Conservation (phyloP, 2,113 vertebrate species). For the Oxygymnocypris stewartii region DNA sequence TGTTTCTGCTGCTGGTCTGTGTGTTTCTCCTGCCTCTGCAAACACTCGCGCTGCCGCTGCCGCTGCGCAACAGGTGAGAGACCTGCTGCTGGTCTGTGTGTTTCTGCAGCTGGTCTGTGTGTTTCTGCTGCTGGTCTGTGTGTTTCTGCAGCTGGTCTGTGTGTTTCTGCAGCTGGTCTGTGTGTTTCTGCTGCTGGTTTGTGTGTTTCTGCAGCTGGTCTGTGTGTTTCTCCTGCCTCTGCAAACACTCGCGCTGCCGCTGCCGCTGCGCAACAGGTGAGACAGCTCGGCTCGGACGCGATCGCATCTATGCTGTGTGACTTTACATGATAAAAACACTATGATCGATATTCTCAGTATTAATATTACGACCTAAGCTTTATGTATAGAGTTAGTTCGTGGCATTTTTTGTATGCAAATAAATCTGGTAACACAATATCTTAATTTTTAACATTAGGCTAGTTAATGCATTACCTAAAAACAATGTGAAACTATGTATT, state of each 20-base stretch:
- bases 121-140: too few species aligned
- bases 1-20: too few species aligned
- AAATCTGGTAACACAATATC: neutral
- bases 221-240: constrained; percentile 40
- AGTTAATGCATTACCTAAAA: neutral
- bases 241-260: constrained; percentile 20
- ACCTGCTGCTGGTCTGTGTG: too few species aligned
- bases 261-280: constrained; percentile 44
- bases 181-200: too few species aligned
- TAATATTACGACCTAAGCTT: neutral
- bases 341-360: neutral
- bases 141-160: too few species aligned
- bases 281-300: neutral
- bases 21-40: too few species aligned
- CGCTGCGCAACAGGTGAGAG: too few species aligned
- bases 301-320: neutral
- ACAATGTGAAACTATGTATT: neutral
- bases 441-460: too few species aligned
- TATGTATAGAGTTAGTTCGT: neutral
- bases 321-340: neutral
- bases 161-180: too few species aligned
- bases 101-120: too few species aligned
- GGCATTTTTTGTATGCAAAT: neutral
- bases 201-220: neutral
- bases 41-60: too few species aligned